Base-by-base conservation (phyloP, 2,888 invertebrate species). In the Polymixis lichenea region DNA sequence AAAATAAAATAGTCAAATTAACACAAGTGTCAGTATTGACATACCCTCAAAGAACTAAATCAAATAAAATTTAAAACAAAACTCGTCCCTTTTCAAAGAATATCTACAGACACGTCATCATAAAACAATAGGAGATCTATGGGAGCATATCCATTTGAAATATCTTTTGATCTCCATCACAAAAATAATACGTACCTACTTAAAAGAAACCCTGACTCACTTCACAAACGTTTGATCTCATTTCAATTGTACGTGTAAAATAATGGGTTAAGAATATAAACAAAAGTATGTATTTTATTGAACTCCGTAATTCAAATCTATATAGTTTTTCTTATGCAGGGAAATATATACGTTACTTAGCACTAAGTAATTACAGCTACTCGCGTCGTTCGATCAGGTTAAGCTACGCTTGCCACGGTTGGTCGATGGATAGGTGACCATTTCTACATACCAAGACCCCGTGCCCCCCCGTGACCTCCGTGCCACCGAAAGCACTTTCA, bases 121-220 rank as follows among this genome's bases (percentile, higher is more conserved):
- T 46, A 75, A 62, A 82, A 77, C 56, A 66, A 66, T 65, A 13
- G 28, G 67, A 70, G 51, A 80, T 80, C 62, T 80, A 64, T 56
- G 56, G 9, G 46, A 80, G 32, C 28, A 56, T 46, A 56, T 43
- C 19, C n/a, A 46, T 68, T 72, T 62, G n/a, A 65, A 79, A 74
- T 53, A 70, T 66, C 76, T 11, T 80, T 84, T 84, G 77, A 84
- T 83, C 62, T 84, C 8, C 8, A 22, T 2, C 11, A 65, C 25
- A 6, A 64, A 70, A 55, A 80, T 80, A 67, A 75, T 58, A 84
- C 53, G 15, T 67, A 43, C 8, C 8, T 67, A 15, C 60, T 67
- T 28, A 51, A 22, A 72, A 22, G 58, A 76, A 69, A 56, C n/a
- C 25, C 8, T 76, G 85, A 80, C 67, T 76, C 76, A 82, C 25